Conservation (phyloP, 2,797 vertebrate species). For the Enteromius anoplus region DNA sequence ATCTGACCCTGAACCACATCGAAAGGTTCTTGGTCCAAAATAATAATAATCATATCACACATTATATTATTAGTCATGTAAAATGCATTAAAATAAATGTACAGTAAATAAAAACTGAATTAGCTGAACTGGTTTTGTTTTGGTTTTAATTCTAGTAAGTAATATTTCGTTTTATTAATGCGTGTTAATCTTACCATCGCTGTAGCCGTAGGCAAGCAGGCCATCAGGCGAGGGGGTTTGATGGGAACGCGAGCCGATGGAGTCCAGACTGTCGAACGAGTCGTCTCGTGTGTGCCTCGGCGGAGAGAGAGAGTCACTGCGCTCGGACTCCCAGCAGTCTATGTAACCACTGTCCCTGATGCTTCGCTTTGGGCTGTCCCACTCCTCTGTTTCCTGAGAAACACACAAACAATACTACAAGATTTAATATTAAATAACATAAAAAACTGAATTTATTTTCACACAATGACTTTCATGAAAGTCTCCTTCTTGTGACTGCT, state of each 20-base stretch:
- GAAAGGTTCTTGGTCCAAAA: background rate
- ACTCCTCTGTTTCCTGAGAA: conserved; percentile 87
- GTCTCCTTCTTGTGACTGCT: background rate
- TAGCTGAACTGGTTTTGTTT: background rate
- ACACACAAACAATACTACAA: conserved; percentile 32
- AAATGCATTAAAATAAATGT: too few species aligned
- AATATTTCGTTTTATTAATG: background rate
- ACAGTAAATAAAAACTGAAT: too few species aligned
- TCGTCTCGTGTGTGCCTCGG: conserved; percentile 93
- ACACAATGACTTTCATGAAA: background rate
- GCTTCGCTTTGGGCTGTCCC: conserved; percentile 89
- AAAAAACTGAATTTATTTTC: background rate
- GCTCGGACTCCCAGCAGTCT: conserved; percentile 97
- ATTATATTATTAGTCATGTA: too few species aligned
- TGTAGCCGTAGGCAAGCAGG: conserved; percentile 89
- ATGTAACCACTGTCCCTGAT: conserved; percentile 97
- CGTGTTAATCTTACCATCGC: conserved; percentile 85
- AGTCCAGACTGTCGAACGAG: conserved; percentile 99
- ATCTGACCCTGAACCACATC: background rate
- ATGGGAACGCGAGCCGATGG: conserved; percentile 92
- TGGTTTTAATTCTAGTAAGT: background rate
- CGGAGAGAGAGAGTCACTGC: conserved; percentile 94
- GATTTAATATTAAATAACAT: background rate
- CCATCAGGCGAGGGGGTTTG: conserved; percentile 97
- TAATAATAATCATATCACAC: too few species aligned